Evolutionary conservation across 1,140 invertebrate species (phyloP), one percentile per base, ranked within the genome.

Genomic region (Diabrotica virgifera): DNA sequence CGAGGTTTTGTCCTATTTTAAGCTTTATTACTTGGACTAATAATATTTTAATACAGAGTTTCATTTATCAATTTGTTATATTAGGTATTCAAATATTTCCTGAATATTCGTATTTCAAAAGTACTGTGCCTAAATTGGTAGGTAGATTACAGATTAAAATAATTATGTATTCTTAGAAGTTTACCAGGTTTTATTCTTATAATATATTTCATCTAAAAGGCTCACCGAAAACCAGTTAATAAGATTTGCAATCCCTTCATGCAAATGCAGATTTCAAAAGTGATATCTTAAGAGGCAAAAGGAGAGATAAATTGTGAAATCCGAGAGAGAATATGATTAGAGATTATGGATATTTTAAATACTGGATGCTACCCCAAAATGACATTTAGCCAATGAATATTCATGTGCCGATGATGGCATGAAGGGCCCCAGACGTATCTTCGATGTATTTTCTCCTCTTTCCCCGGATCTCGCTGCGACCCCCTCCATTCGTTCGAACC

Each of bases 311-410:
- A 62, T 62, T 54, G 51, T 54, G 60, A 53, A 62, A 62, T 54
- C 60, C 38, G 13, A 62, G 52, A 54, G 60, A 46, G 40, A 62
- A 54, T 62, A 62, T 62, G 60, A 62, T 62, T 54, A 62, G 60
- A 62, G 60, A 62, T 62, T 62, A 62, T 62, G 60, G 60, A 62
- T 62, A 62, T 62, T 62, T 62, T 62, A 62, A 62, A 62, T 62
- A 62, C 60, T 62, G 60, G 38, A 53, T 62, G 60, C 60, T 62
- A 62, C 60, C 60, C 60, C 37, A 54, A 60, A 54, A 62, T 54
- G 60, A 54, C 60, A 62, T 62, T 54, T 38, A 54, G 36, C 60
- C 37, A 12, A 52, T 62, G 60, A 62, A 62, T 62, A 62, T 62
- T 62, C 60, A 62, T 62, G 60, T 54, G 52, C 60, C 60, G 52